phyloP scores from a whole-genome alignment of 2,113 vertebrate genomes.

The Garra rufa region DNA sequence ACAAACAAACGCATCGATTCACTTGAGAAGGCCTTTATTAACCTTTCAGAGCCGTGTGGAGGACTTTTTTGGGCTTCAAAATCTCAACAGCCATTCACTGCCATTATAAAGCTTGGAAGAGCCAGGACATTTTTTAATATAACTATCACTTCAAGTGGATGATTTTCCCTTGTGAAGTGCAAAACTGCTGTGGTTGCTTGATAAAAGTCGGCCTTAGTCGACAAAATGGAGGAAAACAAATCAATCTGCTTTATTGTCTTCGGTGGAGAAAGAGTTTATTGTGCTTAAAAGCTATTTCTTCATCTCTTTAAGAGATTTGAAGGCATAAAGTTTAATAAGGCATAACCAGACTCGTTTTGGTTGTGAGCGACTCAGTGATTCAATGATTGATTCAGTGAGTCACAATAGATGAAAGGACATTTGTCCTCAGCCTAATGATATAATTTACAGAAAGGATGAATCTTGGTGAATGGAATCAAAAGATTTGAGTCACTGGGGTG shows the following conservation, averaged over 20 bases:
- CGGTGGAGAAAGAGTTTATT: background rate
- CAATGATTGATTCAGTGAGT: background rate
- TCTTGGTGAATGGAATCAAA: slow-evolving; percentile 5
- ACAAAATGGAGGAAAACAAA: slow-evolving; percentile 7
- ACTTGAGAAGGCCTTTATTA: too few relatives aligned
- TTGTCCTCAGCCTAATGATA: slow-evolving; percentile 5
- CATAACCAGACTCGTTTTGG: background rate
- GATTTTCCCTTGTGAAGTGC: background rate
- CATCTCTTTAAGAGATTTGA: background rate
- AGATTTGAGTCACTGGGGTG: background rate
- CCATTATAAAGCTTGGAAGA: too few relatives aligned
- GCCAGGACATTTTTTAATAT: too few relatives aligned
- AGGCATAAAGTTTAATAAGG: background rate
- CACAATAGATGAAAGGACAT: background rate
- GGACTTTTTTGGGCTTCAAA: too few relatives aligned
- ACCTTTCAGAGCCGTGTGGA: too few relatives aligned
- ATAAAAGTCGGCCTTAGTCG: background rate
- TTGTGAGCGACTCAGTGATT: background rate
- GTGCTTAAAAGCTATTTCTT: background rate
- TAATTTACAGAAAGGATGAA: background rate
- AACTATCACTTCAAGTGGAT: too few relatives aligned
- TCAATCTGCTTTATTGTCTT: background rate
- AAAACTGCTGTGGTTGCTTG: background rate
- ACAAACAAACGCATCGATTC: too few relatives aligned
- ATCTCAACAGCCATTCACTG: too few relatives aligned